Percentiles rank a stretch among this genome's conserved stretches.
Conservation (phyloP, 2,888 invertebrate genomes). For the Spilarctia lutea region DNA sequence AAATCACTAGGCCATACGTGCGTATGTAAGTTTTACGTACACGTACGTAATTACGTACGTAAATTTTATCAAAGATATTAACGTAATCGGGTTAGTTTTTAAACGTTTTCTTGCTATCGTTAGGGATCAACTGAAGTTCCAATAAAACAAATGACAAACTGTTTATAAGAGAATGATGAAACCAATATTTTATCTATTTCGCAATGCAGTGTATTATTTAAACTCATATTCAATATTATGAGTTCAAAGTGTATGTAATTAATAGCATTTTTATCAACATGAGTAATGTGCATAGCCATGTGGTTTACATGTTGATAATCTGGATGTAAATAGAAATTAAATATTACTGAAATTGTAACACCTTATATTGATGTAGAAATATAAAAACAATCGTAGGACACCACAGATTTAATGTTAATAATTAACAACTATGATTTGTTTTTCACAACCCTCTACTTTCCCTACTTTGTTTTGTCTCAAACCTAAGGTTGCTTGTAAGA, state of each 20-base stretch:
- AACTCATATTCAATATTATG: neutral
- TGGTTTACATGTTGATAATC: neutral
- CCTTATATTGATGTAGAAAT: neutral
- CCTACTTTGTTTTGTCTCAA: too few species aligned
- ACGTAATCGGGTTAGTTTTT: too few species aligned
- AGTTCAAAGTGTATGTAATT: neutral
- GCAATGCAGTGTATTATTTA: neutral
- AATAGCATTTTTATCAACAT: neutral
- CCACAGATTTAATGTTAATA: neutral
- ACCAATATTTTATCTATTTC: neutral
- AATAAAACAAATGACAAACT: neutral
- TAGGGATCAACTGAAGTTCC: neutral
- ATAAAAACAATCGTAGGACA: neutral
- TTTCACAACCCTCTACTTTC: too few species aligned
- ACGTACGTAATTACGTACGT: too few species aligned
- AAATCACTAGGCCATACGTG: too few species aligned
- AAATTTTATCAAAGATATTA: too few species aligned
- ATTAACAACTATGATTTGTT: neutral
- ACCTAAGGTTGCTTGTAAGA: too few species aligned
- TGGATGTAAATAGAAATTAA: neutral
- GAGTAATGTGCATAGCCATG: neutral
- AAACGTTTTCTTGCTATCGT: neutral
- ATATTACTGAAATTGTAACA: neutral
- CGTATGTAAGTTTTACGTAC: too few species aligned
- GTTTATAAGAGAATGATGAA: neutral